Base-by-base conservation (phyloP, 1,140 invertebrate species). In the Orussus abietinus region DNA sequence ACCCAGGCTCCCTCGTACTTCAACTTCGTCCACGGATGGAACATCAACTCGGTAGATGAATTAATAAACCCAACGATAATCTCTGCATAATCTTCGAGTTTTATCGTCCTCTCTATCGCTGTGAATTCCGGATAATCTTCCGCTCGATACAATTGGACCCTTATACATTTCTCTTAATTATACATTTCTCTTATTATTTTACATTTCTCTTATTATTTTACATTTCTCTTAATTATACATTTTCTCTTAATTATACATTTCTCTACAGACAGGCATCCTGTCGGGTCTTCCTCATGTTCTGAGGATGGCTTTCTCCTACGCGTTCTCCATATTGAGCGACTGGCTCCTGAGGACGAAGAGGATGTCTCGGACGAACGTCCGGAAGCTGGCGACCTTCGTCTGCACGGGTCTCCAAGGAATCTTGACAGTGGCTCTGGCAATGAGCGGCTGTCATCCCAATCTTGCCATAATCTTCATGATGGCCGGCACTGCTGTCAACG, bases 1-100 rank as follows among this genome's bases (percentile, higher is more conserved):
- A 88, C 84, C 2, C 80, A 87, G 51, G 76, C 88, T 3, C 90
- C 90, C 0, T 86, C 84, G 1, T 93, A 90, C 62, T 80, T 93
- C 57, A 83, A 83, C 31, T 78, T 83, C 50, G 81, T 90, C 19
- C 80, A 91, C 35, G 80, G 86, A 45, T 88, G 84, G 72, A 78
- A 88, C 49, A 82, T 91, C 15, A 74, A 79, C 67, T 75, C 78
- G 57, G 88, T 90, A 69, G 72, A 11, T 40, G n/a, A n/a, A n/a
- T n/a, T n/a, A n/a, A n/a, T n/a, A n/a, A n/a, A n/a, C n/a, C n/a
- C n/a, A n/a, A n/a, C n/a, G n/a, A n/a, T n/a, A n/a, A n/a, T n/a
- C n/a, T n/a, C n/a, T n/a, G n/a, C n/a, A n/a, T n/a, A n/a, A n/a
- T n/a, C n/a, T n/a, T n/a, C n/a, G n/a, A n/a, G n/a, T n/a, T n/a